Base-by-base conservation (phyloP, 1,140 invertebrate species). In the Geopemphigus sp. region DNA sequence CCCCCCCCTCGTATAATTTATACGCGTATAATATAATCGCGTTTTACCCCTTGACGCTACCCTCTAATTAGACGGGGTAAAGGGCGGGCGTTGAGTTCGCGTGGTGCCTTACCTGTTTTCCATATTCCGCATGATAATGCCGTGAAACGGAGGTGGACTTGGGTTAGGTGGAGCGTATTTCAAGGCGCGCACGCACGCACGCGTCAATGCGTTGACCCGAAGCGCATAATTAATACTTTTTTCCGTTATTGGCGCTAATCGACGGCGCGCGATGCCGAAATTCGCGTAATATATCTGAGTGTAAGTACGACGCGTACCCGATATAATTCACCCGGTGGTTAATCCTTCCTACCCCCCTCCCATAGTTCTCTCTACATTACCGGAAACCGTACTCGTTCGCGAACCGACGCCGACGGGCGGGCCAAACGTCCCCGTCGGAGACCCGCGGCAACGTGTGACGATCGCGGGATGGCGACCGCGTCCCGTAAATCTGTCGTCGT, bases 61-160 rank as follows among this genome's bases (percentile, higher is more conserved):
- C 66, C 66, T 68, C 66, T 68, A 68, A 68, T 68, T 68, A 68
- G 22, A 22, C n/a, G 45, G 22, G 66, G 24, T 47, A 47, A 64
- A 47, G 15, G 39, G 39, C 19, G 22, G 39, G 15, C 66, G 39
- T 15, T 12, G 39, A 45, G 64, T 24, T 68, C 24, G 66, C 66
- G 66, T 68, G 66, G 66, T 10, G 39, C 66, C n/a, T 68, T 68
- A 68, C 66, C 66, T 68, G 66, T 50, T 68, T 68, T 50, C 66
- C 66, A 68, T 68, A 68, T 68, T 68, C 50, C 22, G 17, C 50
- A 68, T 50, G 66, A 68, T 68, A 68, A 68, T 14, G 12, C n/a
- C 39, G 39, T 1, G n/a, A 50, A 68, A 68, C 12, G 29, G 66
- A 17, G 14, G 14, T 1, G 22, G 66, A 68, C 14, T 10, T 26